Percentiles rank a stretch among this genome's conserved stretches.
Conservation (phyloP, 2,888 invertebrate genomes). For the Tetranychus piercei region DNA sequence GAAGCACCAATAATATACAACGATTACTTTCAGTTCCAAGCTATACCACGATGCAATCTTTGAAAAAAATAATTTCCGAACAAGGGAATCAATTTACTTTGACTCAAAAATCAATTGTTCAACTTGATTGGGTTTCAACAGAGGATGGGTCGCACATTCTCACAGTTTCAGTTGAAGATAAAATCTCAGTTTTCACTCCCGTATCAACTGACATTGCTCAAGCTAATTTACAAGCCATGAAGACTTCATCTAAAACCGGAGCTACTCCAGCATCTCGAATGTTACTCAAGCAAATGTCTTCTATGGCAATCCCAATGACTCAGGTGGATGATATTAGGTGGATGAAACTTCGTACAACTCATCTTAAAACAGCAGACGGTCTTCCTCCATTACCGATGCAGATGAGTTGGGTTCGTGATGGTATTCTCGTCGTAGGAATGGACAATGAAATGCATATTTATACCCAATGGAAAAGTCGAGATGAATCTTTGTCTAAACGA, state of each 20-base stretch:
- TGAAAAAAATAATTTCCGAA: slow-evolving; percentile 69
- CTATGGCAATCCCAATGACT: slow-evolving; percentile 67
- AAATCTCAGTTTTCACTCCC: slow-evolving; percentile 75
- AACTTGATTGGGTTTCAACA: slow-evolving; percentile 95
- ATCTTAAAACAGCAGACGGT: slow-evolving; percentile 80
- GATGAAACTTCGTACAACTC: slow-evolving; percentile 83
- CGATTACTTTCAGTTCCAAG: slow-evolving; percentile 68
- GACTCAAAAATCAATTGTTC: slow-evolving; percentile 78
- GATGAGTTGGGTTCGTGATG: slow-evolving; percentile 95
- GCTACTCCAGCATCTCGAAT: slow-evolving; percentile 44
- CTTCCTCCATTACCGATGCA: slow-evolving; percentile 93
- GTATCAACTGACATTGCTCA: slow-evolving; percentile 85
- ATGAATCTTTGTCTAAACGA: neutral
- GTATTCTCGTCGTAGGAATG: slow-evolving; percentile 94
- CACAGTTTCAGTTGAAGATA: slow-evolving; percentile 84
- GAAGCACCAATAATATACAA: slow-evolving; percentile 25
- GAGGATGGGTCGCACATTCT: slow-evolving; percentile 96
- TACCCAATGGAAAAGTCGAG: slow-evolving; percentile 58
- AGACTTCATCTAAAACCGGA: slow-evolving; percentile 21
- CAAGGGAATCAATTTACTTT: slow-evolving; percentile 76
- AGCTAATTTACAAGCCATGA: slow-evolving; percentile 61
- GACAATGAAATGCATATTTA: slow-evolving; percentile 99
- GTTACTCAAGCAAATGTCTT: slow-evolving; percentile 70
- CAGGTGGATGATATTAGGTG: slow-evolving; percentile 73
- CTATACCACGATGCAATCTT: slow-evolving; percentile 67